Conservation (phyloP, 2,113 vertebrate genomes). For the Puma concolor region DNA sequence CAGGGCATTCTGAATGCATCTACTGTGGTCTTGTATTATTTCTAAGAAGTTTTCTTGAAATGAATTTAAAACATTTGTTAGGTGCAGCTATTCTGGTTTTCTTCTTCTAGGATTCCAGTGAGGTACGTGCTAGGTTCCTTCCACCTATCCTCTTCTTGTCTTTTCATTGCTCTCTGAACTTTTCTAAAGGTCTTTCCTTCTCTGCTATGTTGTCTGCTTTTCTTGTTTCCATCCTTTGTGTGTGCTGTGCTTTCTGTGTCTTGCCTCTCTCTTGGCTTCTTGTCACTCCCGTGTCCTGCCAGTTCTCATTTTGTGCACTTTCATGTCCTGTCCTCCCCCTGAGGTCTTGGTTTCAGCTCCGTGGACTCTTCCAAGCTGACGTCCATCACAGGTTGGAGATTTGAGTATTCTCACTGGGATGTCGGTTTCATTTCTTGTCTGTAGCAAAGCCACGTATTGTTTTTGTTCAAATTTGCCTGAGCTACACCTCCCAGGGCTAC, state of each 20-base stretch:
- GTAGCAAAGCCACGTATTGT: not conserved
- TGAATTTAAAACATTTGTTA: not conserved
- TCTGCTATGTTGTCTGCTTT: not conserved
- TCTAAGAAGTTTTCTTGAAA: not conserved
- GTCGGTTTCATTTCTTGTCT: accelerated
- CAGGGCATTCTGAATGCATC: not conserved
- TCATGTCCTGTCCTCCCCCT: accelerated
- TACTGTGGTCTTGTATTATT: not conserved
- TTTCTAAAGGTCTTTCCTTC: not conserved
- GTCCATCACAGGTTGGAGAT: not conserved
- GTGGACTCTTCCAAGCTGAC: not conserved
- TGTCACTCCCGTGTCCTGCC: not conserved
- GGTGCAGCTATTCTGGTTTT: not conserved
- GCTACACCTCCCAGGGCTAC: not conserved
- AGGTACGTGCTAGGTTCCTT: not conserved
- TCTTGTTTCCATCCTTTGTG: not conserved
- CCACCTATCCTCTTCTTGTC: not conserved
- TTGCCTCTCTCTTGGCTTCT: not conserved
- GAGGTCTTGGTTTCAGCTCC: accelerated
- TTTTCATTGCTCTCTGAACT: not conserved
- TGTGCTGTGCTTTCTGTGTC: not conserved
- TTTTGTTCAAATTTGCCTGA: not conserved
- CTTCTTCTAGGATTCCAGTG: not conserved
- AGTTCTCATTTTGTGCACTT: not conserved
- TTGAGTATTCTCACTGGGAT: not conserved